Percentiles rank a stretch among this genome's conserved stretches.
phyloP scores from a whole-genome alignment of 92 coral and sea anemone genomes.

The Umimayanthus kanabou region DNA sequence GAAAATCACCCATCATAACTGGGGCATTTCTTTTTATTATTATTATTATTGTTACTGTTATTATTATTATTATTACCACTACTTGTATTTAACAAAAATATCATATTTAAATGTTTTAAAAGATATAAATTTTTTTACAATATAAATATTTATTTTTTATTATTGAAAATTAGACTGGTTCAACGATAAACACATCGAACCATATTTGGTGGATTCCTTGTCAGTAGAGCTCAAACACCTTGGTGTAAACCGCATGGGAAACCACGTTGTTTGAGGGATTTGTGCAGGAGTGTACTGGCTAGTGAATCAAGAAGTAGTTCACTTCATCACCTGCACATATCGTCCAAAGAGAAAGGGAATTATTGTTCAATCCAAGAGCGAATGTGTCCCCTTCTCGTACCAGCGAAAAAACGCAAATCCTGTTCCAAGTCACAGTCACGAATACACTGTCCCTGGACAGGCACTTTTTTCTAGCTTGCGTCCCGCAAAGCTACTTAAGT shows the following conservation, averaged over 20 bases:
- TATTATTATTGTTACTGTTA: too few relatives aligned
- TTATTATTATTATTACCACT: too few relatives aligned
- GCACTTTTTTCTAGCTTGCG: not conserved
- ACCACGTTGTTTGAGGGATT: not conserved
- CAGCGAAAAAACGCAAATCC: constrained; percentile 2
- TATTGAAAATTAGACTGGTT: not conserved
- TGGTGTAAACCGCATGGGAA: not conserved
- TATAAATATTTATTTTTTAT: too few relatives aligned
- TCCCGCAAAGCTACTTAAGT: not conserved
- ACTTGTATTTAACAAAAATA: too few relatives aligned
- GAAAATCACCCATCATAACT: too few relatives aligned
- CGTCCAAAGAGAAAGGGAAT: not conserved
- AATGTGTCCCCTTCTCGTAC: not conserved
- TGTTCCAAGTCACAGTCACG: not conserved
- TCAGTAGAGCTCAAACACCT: not conserved
- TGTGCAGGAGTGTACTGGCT: constrained; percentile 11
- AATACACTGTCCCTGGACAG: constrained; percentile 18
- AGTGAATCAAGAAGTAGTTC: constrained; percentile 11
- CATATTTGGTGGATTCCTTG: not conserved
- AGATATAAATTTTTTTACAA: too few relatives aligned
- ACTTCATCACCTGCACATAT: not conserved
- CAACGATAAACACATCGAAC: not conserved
- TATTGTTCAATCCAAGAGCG: not conserved
- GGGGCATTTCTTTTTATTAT: too few relatives aligned
- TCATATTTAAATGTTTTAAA: too few relatives aligned